Evolutionary conservation across 2,888 invertebrate species (phyloP).

Genomic region (Perizoma affinitatum): DNA sequence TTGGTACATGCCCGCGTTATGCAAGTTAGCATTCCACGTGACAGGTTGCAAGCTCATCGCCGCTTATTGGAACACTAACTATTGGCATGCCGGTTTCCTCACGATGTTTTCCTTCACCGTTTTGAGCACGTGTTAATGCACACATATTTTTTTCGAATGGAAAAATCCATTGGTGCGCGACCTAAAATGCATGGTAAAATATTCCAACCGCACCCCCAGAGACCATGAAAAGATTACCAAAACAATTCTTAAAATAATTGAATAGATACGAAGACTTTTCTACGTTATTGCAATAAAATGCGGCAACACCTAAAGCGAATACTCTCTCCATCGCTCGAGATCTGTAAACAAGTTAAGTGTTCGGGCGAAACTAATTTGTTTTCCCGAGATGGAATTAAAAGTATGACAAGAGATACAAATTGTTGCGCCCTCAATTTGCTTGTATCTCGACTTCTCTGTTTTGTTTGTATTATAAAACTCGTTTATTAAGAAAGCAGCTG

Average conservation of each 20-base stretch:
- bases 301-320: conserved; percentile 47
- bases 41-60: too few relatives aligned
- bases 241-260: conserved; percentile 25
- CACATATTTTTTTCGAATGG: too few relatives aligned
- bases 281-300: conserved; percentile 30
- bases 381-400: conserved; percentile 74
- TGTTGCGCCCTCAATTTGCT: conserved; percentile 72
- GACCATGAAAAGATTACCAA: conserved; percentile 26
- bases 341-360: conserved; percentile 71
- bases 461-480: conserved; percentile 73
- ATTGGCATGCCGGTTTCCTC: too few relatives aligned
- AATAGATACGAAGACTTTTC: conserved; percentile 25
- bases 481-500: conserved; percentile 70
- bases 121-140: too few relatives aligned
- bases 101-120: too few relatives aligned
- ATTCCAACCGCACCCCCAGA: not conserved
- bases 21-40: too few relatives aligned
- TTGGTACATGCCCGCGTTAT: too few relatives aligned
- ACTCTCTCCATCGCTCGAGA: conserved; percentile 56
- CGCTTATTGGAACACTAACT: too few relatives aligned
- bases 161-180: too few relatives aligned
- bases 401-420: conserved; percentile 78
- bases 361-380: conserved; percentile 70
- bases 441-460: conserved; percentile 64
- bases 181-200: too few relatives aligned